These are phyloP conservation scores for Lampris incognitus DNA, from an alignment of 2,113 vertebrate genomes.

Conservation along the genomic window DNA sequence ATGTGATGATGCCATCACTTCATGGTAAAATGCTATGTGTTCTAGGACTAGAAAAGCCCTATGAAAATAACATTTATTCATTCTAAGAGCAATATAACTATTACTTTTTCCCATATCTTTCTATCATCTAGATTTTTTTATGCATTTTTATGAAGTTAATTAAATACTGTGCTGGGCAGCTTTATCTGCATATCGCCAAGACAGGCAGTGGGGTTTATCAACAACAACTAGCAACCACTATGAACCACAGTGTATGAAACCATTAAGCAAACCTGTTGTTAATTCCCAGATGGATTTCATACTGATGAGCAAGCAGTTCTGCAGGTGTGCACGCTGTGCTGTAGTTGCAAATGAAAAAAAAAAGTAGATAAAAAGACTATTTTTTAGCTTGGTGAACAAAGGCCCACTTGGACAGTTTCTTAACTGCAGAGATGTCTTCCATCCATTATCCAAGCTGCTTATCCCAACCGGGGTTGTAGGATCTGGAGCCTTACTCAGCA, in stretches of 20 bases:
- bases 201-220: constrained; percentile 14
- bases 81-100: too few species aligned
- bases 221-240: constrained; percentile 48
- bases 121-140: neutral
- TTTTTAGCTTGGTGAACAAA: too few species aligned
- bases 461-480: too few species aligned
- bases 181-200: constrained; percentile 42
- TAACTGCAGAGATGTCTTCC: too few species aligned
- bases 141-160: constrained; percentile 17
- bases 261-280: constrained; percentile 18
- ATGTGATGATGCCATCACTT: too few species aligned
- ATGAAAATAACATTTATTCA: too few species aligned
- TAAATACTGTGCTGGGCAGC: constrained; percentile 36
- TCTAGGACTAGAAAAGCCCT: too few species aligned
- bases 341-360: neutral
- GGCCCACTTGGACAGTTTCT: too few species aligned
- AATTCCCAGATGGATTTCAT: constrained; percentile 8
- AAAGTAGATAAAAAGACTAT: too few species aligned
- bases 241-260: neutral
- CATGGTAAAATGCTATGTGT: too few species aligned
- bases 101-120: neutral
- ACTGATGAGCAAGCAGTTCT: neutral
- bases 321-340: neutral
- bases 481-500: too few species aligned
- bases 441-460: too few species aligned